These are phyloP conservation scores for Diorhabda elongata DNA, from an alignment of 1,140 invertebrate genomes.

Conservation along the genomic window DNA sequence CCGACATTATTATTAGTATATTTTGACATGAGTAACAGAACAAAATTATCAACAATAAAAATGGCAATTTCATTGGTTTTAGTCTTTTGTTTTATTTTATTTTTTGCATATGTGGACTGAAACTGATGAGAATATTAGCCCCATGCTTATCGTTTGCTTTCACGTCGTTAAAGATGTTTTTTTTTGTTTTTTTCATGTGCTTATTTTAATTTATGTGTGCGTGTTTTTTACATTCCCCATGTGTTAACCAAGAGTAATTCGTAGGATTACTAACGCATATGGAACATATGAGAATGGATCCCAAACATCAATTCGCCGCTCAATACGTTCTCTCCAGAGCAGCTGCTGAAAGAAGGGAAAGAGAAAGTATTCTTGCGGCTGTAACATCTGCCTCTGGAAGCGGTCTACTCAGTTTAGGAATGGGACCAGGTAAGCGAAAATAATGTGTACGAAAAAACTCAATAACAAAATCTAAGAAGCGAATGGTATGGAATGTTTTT, in stretches of 20 bases:
- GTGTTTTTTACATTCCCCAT: neutral
- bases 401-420: conserved; percentile 42
- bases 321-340: conserved; percentile 88
- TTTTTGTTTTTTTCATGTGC: conserved; percentile 3
- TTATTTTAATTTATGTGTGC: neutral
- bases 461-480: too few species aligned
- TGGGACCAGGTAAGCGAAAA: conserved; percentile 40
- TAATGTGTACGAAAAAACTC: too few species aligned
- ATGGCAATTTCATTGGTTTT: neutral
- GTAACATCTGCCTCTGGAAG: conserved; percentile 59
- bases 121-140: conserved; percentile 21
- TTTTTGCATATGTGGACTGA: conserved; percentile 18
- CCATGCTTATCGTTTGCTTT: neutral
- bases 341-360: conserved; percentile 80
- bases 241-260: neutral
- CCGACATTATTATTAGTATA: conserved; percentile 8
- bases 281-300: conserved; percentile 96
- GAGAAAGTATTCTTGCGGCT: conserved; percentile 70
- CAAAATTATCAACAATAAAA: conserved; percentile 4
- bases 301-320: conserved; percentile 92
- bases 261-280: conserved; percentile 85
- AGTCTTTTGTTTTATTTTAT: conserved; percentile 14
- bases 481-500: too few species aligned
- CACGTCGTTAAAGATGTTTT: neutral
- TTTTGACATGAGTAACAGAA: conserved; percentile 14